Percentiles rank a stretch among this genome's conserved stretches.
Evolutionary conservation across 1,140 invertebrate genomes (phyloP).

Genomic region (Formica exsecta): DNA sequence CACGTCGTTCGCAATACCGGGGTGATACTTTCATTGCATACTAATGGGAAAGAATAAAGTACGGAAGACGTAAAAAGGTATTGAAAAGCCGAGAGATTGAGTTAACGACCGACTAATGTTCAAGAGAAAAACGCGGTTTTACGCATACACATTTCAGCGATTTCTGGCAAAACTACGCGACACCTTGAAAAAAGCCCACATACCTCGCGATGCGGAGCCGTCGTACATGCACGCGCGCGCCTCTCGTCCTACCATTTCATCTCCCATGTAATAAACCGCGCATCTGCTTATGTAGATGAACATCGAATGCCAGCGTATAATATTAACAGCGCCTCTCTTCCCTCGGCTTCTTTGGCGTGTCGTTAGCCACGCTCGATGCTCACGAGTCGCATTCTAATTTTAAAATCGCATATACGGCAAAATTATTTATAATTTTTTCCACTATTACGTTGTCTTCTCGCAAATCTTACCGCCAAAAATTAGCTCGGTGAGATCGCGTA

Average conservation of each 20-base stretch:
- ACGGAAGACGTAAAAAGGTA: too few species aligned
- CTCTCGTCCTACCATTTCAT: constrained; percentile 34
- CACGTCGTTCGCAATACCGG: background rate
- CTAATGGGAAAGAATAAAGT: background rate
- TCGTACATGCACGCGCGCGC: background rate
- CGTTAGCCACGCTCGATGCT: constrained; percentile 26
- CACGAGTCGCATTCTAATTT: constrained; percentile 17
- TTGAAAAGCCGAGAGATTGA: background rate
- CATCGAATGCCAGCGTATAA: constrained; percentile 55
- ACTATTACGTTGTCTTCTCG: background rate
- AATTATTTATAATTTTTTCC: constrained; percentile 22
- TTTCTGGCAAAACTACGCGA: constrained; percentile 43
- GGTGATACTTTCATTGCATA: background rate
- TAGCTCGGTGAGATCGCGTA: background rate
- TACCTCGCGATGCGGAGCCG: background rate
- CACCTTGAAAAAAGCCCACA: constrained; percentile 20
- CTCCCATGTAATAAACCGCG: constrained; percentile 47
- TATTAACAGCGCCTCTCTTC: constrained; percentile 46
- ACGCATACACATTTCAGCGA: constrained; percentile 3
- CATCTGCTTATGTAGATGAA: constrained; percentile 62
- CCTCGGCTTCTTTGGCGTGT: constrained; percentile 28
- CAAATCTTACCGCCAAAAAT: background rate
- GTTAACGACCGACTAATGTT: constrained; percentile 49
- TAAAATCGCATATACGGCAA: constrained; percentile 27
- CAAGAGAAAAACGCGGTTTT: constrained; percentile 16